Conservation (phyloP, 2,888 invertebrate genomes). For the Pachliopta kotzebuea region DNA sequence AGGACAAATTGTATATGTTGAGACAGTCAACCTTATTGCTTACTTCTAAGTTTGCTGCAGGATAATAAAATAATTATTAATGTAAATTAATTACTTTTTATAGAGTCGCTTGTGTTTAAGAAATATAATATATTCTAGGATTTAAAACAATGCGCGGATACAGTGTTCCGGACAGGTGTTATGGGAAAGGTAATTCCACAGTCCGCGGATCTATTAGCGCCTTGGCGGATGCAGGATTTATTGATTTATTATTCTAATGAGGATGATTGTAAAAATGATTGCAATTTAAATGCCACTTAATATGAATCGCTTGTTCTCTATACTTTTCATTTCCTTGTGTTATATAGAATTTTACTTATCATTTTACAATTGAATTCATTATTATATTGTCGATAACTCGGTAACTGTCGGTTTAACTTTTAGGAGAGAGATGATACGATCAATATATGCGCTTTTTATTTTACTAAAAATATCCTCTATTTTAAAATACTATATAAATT, state of each 20-base stretch:
- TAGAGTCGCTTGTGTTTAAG: background rate
- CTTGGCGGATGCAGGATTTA: slow-evolving; percentile 39
- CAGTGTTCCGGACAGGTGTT: slow-evolving; percentile 69
- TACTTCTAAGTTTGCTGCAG: background rate
- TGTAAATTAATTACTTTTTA: slow-evolving; percentile 19
- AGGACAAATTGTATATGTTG: too few relatives aligned
- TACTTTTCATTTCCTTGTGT: background rate
- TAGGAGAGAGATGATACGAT: too few relatives aligned
- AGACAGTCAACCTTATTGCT: too few relatives aligned
- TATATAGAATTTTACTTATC: too few relatives aligned
- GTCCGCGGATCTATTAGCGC: slow-evolving; percentile 39
- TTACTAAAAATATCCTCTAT: too few relatives aligned
- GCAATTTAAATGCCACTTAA: slow-evolving; percentile 9
- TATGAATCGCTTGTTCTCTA: slow-evolving; percentile 2
- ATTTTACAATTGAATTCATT: too few relatives aligned
- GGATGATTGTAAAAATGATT: slow-evolving; percentile 30
- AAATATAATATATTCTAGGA: slow-evolving; percentile 49
- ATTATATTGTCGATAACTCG: too few relatives aligned
- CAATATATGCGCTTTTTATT: too few relatives aligned
- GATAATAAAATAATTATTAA: slow-evolving; percentile 1
- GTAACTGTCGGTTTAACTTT: too few relatives aligned
- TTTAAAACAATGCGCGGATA: slow-evolving; percentile 72
- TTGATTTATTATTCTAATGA: slow-evolving; percentile 42
- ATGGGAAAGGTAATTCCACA: slow-evolving; percentile 45
- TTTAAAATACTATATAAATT: too few relatives aligned